Evolutionary conservation across 2,888 invertebrate species (phyloP).

Genomic region (Megalurothrips usitatus): DNA sequence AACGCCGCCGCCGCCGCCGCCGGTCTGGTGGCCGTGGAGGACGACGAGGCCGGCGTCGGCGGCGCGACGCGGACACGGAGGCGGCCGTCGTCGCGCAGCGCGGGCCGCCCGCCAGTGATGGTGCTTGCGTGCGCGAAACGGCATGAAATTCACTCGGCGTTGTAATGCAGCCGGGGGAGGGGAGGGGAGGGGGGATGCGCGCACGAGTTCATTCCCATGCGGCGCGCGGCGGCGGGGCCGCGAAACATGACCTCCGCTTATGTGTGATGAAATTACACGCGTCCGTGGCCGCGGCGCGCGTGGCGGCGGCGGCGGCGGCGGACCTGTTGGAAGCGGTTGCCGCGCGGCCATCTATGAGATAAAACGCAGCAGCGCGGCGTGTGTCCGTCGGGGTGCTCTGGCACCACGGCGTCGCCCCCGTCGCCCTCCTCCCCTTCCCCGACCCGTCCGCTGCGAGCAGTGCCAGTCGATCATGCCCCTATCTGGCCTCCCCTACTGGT

Average conservation of each 20-base stretch:
- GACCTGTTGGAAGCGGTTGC: background rate
- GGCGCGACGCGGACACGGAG: background rate
- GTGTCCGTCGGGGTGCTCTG: background rate
- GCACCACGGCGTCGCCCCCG: too few relatives aligned
- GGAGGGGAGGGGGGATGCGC: too few relatives aligned
- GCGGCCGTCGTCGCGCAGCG: background rate
- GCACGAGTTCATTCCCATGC: too few relatives aligned
- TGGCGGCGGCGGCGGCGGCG: background rate
- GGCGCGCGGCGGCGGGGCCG: too few relatives aligned
- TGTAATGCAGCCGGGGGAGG: too few relatives aligned
- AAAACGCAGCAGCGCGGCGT: background rate
- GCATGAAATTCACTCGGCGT: too few relatives aligned
- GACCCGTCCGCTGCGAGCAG: too few relatives aligned
- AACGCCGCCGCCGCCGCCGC: background rate
- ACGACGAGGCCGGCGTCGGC: background rate
- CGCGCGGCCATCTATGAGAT: background rate
- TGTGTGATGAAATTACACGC: constrained; percentile 1
- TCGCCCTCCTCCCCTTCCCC: too few relatives aligned
- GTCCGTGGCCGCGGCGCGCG: background rate
- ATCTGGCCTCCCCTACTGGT: too few relatives aligned
- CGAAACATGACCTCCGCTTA: background rate
- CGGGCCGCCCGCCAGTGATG: background rate
- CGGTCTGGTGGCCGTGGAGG: too few relatives aligned
- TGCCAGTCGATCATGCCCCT: too few relatives aligned
- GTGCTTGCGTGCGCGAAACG: too few relatives aligned